A percentile compares a stretch with the other conserved stretches of the same genome.
phyloP scores from a whole-genome alignment of 2,797 vertebrate species.

The Psittacula derbiana region DNA sequence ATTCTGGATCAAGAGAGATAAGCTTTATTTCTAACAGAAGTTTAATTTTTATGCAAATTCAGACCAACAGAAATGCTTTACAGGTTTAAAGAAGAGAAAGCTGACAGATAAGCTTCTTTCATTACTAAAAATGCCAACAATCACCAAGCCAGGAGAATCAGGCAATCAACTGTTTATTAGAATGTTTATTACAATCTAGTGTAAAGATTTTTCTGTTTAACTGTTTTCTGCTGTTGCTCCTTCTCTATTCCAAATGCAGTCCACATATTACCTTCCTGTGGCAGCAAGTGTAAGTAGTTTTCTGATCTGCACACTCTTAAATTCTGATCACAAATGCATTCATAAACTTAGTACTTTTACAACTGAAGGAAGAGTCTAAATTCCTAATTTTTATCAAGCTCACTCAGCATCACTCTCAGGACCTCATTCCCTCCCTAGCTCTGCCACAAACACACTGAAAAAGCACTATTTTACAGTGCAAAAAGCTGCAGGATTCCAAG shows the following conservation, averaged over 20 bases:
- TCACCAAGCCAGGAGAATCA: not conserved
- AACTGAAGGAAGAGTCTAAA: not conserved
- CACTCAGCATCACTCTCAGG: not conserved
- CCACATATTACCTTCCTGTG: not conserved
- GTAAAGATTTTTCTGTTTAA: not conserved
- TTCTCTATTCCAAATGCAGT: not conserved
- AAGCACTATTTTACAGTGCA: not conserved
- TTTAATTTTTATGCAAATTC: not conserved
- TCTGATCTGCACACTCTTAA: not conserved
- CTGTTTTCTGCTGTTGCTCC: not conserved
- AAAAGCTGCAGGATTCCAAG: not conserved
- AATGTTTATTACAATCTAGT: not conserved
- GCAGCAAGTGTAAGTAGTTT: accelerated
- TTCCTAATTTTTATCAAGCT: not conserved
- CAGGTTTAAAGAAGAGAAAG: not conserved
- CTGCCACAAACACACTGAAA: not conserved
- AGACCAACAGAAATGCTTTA: not conserved
- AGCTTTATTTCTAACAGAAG: not conserved
- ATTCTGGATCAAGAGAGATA: not conserved
- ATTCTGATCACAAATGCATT: not conserved
- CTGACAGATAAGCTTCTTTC: not conserved
- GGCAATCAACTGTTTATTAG: not conserved
- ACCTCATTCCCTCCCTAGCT: not conserved
- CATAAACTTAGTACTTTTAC: not conserved
- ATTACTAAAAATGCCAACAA: accelerated